Base-by-base conservation (phyloP, 2,888 invertebrate genomes). In the Drosophila anomalata region DNA sequence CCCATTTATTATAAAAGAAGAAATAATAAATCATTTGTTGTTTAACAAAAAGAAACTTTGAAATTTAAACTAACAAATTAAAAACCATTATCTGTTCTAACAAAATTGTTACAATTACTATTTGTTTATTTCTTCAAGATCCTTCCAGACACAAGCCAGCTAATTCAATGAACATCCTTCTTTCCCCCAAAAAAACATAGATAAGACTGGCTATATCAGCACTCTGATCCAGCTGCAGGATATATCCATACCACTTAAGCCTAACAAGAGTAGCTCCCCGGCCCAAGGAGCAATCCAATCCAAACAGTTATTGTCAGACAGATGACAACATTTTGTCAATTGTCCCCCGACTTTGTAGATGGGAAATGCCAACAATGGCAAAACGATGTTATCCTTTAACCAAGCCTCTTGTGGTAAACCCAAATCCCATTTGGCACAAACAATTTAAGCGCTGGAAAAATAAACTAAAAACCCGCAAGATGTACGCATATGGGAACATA, bases 311-410 rank as follows among this genome's bases (percentile, higher is more conserved):
- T 55, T 55, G 55, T 50, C 67, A 76, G 56, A 58, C 86, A 83
- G 80, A 86, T 79, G 86, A 80, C 78, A 84, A 75, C 81, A 86
- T 65, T 62, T 61, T 55, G 52, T 54, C 78, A 65, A 78, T 82
- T 78, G 83, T 79, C 52, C 63, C 67, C 47, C 24, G 20, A 2
- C 17, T 46, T 44, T 36, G 26, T 42, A 12, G 33, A 46, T 57
- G 24, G 57, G 57, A 51, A 44, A 50, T 8, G 57, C 77, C 83
- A 79, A 84, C 86, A 84, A 85, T 75, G 77, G 70, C 78, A 82
- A 85, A 87, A 87, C 79, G 84, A 84, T 87, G 87, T 84, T 84
- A 84, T 84, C 87, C 86, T 82, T 85, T 87, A 85, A 87, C 75
- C 85, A 85, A 85, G 77, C 75, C 82, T 78, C 79, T 85, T 88